Evolutionary conservation across 2,797 vertebrate genomes (phyloP), one percentile per base, ranked within the genome.

Genomic region (Poliocrania exsul): DNA sequence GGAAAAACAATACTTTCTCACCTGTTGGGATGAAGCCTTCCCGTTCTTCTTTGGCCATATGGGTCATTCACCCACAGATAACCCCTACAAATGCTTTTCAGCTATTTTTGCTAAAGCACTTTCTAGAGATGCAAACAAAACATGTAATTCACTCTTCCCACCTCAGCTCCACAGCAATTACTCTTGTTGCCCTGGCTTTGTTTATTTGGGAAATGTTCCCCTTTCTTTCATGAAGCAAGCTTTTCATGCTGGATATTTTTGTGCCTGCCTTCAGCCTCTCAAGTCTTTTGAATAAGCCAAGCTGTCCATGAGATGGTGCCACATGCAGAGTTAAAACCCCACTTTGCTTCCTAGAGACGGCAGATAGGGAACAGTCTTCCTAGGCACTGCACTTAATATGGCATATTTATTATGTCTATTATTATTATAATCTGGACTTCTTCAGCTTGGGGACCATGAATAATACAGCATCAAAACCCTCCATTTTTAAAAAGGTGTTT

Each of bases 381-480:
- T 67, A 57, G 49, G 83, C 50, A 66, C 40, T 86, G 54, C n/a
- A 57, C 54, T 92, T 74, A 72, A 81, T 50, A n/a, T 35, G 42
- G 57, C 35, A 54, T 65, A 12, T 69, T 87, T 64, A 19, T 86
- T 56, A 56, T 72, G 93, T 46, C 69, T 62, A 88, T 95, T 88
- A 78, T 93, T 93, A 87, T 83, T 92, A 81, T 77, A 88, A 72
- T 74, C 42, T 83, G 78, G 50, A 84, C 60, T 77, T 81, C 62
- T 83, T 80, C 35, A 77, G 64, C 75, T 89, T 75, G 62, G 62
- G 57, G 31, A 86, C 53, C 42, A 86, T 90, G 79, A 96, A 93
- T 94, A 93, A 90, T 57, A 78, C 38, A 88, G 37, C 57, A 95
- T 65, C 11, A 62, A 80, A 91, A 75, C 81, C 11, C 0, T 1